Percentiles rank a stretch among this genome's conserved stretches.
These are phyloP conservation scores for Drosophila affinis DNA, from an alignment of 2,888 invertebrate genomes.

Conservation along the genomic window DNA sequence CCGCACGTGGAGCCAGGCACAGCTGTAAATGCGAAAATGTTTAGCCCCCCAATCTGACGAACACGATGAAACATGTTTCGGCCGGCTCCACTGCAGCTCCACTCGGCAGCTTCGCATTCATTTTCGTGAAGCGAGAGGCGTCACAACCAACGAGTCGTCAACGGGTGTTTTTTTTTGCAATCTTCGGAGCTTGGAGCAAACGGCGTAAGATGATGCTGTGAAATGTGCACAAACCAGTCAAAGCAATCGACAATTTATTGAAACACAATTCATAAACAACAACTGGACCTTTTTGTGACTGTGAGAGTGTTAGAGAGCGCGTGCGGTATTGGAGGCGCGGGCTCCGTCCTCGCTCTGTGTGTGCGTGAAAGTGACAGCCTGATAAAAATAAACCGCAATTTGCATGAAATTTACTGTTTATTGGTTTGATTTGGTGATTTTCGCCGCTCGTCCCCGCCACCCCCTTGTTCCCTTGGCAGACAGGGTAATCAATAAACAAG, in stretches of 20 bases:
- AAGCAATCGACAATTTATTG: neutral
- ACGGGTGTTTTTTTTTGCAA: neutral
- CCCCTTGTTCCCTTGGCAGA: neutral
- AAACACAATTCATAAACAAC: neutral
- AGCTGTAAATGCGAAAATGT: no score
- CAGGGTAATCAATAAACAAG: constrained; percentile 52
- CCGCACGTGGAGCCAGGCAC: no score
- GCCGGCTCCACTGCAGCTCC: no score
- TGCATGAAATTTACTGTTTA: constrained; percentile 17
- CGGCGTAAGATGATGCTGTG: neutral
- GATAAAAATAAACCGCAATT: constrained; percentile 34
- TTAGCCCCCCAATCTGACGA: no score
- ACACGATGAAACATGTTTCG: no score
- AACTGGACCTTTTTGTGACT: neutral
- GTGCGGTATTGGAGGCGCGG: no score
- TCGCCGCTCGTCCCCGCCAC: constrained; percentile 1
- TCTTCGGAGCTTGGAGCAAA: neutral
- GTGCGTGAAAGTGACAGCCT: constrained; percentile 39
- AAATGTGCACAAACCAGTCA: constrained; percentile 28
- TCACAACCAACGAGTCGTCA: constrained; percentile 67
- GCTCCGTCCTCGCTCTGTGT: neutral
- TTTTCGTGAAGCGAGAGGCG: constrained; percentile 66
- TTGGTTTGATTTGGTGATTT: constrained; percentile 21
- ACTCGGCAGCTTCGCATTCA: constrained; percentile 39
- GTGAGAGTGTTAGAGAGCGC: neutral